Evolutionary conservation across 2,113 vertebrate species (phyloP).

Genomic region (Tylochromis polylepis): DNA sequence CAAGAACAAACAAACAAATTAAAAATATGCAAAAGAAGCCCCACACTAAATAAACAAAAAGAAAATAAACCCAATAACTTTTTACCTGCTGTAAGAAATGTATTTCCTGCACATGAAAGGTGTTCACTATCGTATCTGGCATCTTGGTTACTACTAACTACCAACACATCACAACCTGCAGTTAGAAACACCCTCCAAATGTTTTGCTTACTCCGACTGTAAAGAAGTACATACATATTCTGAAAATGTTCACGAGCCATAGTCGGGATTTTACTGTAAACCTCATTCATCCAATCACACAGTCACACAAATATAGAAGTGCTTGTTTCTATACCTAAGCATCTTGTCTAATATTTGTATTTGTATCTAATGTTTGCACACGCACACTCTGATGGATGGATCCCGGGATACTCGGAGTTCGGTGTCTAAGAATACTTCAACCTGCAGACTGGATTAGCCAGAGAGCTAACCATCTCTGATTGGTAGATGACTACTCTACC

Average conservation of each 20-base stretch:
- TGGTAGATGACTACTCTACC: background rate
- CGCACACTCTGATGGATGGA: background rate
- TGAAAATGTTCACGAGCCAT: background rate
- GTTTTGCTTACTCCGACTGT: background rate
- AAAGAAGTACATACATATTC: background rate
- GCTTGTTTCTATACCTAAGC: background rate
- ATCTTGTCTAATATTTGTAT: background rate
- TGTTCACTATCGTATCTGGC: background rate
- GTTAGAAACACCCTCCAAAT: background rate
- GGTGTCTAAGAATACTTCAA: background rate
- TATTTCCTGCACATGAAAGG: background rate
- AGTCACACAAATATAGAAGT: background rate
- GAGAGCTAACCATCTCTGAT: background rate
- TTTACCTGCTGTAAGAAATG: background rate
- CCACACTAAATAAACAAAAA: background rate
- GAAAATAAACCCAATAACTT: background rate
- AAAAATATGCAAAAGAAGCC: background rate
- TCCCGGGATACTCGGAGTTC: background rate
- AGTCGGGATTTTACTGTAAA: background rate
- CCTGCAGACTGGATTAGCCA: background rate
- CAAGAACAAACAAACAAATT: background rate
- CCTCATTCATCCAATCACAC: background rate
- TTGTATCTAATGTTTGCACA: background rate
- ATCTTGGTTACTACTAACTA: background rate
- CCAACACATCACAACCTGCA: rapidly evolving